Conservation (phyloP, 2,888 invertebrate species). For the Cheilosia scutellata region DNA sequence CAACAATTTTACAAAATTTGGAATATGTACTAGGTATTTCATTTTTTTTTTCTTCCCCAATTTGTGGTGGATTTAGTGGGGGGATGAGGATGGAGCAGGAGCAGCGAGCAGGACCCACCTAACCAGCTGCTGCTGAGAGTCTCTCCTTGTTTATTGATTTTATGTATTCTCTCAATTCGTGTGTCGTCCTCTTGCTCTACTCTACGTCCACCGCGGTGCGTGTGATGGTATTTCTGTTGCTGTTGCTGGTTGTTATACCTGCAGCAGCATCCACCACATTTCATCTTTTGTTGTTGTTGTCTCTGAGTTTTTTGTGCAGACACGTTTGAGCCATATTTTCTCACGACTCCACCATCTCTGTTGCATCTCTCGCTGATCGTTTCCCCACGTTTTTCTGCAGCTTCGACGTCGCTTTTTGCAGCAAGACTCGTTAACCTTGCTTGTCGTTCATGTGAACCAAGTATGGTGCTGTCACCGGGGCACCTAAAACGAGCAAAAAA, state of each 20-base stretch:
- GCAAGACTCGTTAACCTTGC: conserved; percentile 75
- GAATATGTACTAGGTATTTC: too few species aligned
- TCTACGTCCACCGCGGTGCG: not conserved
- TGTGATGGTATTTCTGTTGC: conserved; percentile 25
- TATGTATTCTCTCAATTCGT: conserved; percentile 17
- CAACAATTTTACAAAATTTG: not conserved
- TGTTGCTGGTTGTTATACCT: conserved; percentile 25
- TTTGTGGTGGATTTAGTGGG: conserved; percentile 23
- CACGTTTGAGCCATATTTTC: conserved; percentile 23
- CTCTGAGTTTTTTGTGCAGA: conserved; percentile 37
- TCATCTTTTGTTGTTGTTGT: not conserved
- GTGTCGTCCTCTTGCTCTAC: not conserved
- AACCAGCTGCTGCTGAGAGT: conserved; percentile 65
- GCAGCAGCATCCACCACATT: conserved; percentile 4
- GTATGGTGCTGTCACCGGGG: conserved; percentile 72
- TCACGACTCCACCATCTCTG: conserved; percentile 51
- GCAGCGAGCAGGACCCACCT: conserved; percentile 70
- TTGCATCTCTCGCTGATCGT: conserved; percentile 42
- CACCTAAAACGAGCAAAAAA: conserved; percentile 42
- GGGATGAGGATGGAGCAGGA: conserved; percentile 29
- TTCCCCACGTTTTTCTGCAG: conserved; percentile 66
- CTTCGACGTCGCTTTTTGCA: conserved; percentile 32
- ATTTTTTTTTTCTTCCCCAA: conserved; percentile 5
- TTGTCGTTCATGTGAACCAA: conserved; percentile 65
- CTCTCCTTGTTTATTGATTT: conserved; percentile 72